A percentile compares a stretch with the other conserved stretches of the same genome.
phyloP scores from a whole-genome alignment of 2,113 vertebrate genomes.

The Hyaena hyaena region DNA sequence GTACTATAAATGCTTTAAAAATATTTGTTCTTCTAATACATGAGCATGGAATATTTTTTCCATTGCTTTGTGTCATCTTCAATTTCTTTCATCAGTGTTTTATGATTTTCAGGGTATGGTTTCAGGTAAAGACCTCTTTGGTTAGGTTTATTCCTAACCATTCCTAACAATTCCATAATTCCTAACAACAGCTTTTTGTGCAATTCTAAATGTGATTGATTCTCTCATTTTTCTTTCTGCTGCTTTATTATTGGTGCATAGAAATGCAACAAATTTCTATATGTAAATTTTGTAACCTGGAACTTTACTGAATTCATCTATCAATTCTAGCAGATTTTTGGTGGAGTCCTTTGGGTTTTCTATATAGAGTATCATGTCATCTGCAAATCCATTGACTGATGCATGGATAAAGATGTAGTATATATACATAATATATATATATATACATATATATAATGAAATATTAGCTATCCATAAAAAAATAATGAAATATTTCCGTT shows the following conservation, averaged over 20 bases:
- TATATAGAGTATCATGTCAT: background rate
- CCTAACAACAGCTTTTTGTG: too few species aligned
- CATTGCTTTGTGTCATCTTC: background rate
- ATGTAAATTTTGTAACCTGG: too few species aligned
- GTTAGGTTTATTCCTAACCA: too few species aligned
- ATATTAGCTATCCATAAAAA: background rate
- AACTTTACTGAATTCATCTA: too few species aligned
- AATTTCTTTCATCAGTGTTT: too few species aligned
- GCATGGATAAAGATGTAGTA: background rate
- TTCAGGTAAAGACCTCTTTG: too few species aligned
- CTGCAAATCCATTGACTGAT: background rate
- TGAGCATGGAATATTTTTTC: background rate
- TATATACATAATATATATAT: background rate
- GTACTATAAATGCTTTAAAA: background rate
- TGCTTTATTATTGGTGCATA: background rate
- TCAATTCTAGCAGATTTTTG: background rate
- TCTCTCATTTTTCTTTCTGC: background rate
- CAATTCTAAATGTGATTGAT: background rate
- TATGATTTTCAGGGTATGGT: too few species aligned
- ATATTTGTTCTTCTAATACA: background rate
- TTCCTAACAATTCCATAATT: too few species aligned
- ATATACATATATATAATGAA: background rate
- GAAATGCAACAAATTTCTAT: background rate
- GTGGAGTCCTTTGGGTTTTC: background rate
- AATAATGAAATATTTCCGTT: background rate